A percentile compares a stretch with the other conserved stretches of the same genome.
These are phyloP conservation scores for Copsychus sechellarum DNA, from an alignment of 2,113 vertebrate species.

Conservation along the genomic window DNA sequence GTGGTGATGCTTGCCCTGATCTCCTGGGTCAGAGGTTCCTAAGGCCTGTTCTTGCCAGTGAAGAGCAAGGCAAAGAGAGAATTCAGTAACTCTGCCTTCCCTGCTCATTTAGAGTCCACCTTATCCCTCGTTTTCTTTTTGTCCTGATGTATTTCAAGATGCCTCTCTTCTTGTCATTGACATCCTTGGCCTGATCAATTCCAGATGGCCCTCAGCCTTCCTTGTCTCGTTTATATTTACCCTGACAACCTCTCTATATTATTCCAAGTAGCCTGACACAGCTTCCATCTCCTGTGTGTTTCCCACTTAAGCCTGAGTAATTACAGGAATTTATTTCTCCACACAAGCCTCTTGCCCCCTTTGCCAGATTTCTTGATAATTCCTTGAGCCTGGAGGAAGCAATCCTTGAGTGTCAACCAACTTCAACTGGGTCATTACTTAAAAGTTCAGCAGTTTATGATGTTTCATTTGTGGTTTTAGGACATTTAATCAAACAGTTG, in stretches of 20 bases:
- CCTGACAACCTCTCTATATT: not conserved
- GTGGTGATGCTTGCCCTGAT: not conserved
- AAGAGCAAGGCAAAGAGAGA: not conserved
- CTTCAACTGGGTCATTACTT: not conserved
- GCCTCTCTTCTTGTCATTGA: not conserved
- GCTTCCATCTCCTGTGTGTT: not conserved
- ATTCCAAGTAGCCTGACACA: not conserved
- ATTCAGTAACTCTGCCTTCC: not conserved
- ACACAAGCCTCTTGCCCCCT: not conserved
- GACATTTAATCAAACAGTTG: constrained; percentile 92
- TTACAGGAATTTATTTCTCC: not conserved
- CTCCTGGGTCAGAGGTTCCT: not conserved
- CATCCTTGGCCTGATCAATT: not conserved
- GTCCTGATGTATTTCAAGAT: not conserved
- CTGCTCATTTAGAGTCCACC: not conserved
- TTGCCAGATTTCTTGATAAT: not conserved
- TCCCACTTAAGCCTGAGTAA: not conserved
- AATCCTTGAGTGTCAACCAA: not conserved
- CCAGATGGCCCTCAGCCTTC: not conserved
- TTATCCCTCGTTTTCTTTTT: not conserved
- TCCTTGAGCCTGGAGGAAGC: not conserved
- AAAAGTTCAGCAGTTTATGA: not conserved
- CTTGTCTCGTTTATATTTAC: not conserved
- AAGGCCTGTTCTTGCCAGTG: not conserved
- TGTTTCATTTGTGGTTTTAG: constrained; percentile 57